Evolutionary conservation across 2,797 vertebrate genomes (phyloP), one percentile per base, ranked within the genome.

Genomic region (Epinephelus coioides): DNA sequence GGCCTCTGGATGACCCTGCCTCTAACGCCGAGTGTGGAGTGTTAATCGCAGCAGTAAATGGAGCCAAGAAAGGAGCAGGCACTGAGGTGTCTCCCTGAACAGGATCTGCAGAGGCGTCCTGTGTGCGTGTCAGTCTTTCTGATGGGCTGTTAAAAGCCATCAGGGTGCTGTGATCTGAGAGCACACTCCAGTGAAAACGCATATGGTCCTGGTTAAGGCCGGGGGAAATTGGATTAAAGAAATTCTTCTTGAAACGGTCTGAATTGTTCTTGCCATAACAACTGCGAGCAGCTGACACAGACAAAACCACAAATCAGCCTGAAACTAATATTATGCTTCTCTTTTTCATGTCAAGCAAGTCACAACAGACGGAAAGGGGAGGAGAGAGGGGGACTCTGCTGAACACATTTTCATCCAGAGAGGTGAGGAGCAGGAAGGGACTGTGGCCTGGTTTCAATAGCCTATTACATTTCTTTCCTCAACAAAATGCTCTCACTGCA

Each of bases 321-420:
- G 88, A 93, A 94, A 92, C 88, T 81, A 92, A 94, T 92, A 92
- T 93, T 92, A 85, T 85, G 88, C 84, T 88, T 92, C 76, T 75
- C 70, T 85, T 78, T 88, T 85, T 92, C 69, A 88, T 91, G 85
- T 91, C 88, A 80, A 81, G 76, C 64, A 79, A 88, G 86, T 89
- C 82, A 77, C 78, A 93, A 86, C 86, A 89, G 86, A 62, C 81
- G 72, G 75, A 63, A 69, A 51, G 69, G 40, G 59, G 73, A 56
- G 14, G n/a, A 12, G 40, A 43, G 70, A 51, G 69, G 64, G 82
- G 78, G 72, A 78, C 83, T 90, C 88, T 77, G 85, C 76, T 72
- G 68, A 88, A 87, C 84, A 90, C 78, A 90, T 90, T 89, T 81
- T 43, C 69, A 80, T 70, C 82, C 23, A 56, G 63, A 73, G 80